Evolutionary conservation across 2,888 invertebrate genomes (phyloP).

Genomic region (Pseudococcus viburni): DNA sequence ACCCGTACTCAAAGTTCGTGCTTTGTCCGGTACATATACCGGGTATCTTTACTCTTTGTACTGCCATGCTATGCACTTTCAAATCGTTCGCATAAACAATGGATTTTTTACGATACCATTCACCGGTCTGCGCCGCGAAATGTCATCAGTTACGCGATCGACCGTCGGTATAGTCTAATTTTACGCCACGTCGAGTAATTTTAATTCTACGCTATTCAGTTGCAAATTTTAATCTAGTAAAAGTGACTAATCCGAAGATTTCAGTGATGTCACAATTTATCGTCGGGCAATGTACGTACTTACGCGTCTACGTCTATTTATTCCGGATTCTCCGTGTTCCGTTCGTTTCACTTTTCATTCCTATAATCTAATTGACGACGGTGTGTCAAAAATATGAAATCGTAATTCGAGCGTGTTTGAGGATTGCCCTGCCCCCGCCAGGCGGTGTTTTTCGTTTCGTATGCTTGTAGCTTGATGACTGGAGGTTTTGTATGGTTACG

Average conservation of each 20-base stretch:
- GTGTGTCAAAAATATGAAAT: conserved; percentile 3
- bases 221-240: conserved; percentile 18
- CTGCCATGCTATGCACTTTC: conserved; percentile 1
- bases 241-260: conserved; percentile 40
- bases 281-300: neutral
- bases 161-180: neutral
- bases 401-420: neutral
- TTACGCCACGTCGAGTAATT: conserved; percentile 17
- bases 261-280: conserved; percentile 30
- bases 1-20: conserved; percentile 8
- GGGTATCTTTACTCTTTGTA: neutral
- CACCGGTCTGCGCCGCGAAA: neutral
- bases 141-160: conserved; percentile 27
- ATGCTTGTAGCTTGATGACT: neutral
- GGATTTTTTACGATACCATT: neutral
- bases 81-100: conserved; percentile 24
- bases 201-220: conserved; percentile 4
- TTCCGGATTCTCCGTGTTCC: conserved; percentile 35
- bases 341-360: conserved; percentile 37
- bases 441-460: neutral
- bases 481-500: neutral
- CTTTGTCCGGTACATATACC: neutral
- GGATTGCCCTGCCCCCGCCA: neutral
- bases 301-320: neutral
- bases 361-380: conserved; percentile 21